Base-by-base conservation (phyloP, 2,113 vertebrate genomes). In the Leptosomus discolor region DNA sequence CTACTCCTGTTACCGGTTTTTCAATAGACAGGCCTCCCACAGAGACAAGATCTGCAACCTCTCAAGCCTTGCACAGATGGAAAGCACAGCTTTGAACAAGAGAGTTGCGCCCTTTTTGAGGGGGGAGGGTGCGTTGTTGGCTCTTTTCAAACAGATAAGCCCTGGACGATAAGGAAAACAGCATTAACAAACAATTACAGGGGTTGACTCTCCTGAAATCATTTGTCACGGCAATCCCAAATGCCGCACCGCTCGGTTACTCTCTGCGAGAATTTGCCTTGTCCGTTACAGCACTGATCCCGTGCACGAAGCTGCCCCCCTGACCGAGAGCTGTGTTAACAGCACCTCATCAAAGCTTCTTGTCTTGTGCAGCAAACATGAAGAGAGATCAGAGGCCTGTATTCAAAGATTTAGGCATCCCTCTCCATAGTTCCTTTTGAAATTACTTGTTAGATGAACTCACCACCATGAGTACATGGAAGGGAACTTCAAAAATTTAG, bases 11-110 rank as follows among this genome's bases (percentile, higher is more conserved):
- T 92, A 45, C 48, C 0, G 19, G 54, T n/a, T 80, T 80, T 50
- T 89, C 85, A 92, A 85, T 30, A 90, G 78, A 85, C 90, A 36
- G 95, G 94, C 96, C 95, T 97, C 98, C 96, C 97, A 93, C 88
- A 2, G 92, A 94, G 97, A 78, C 64, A 12, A 32, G 77, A 88
- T 92, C 82, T 92, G 90, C 90, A 92, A 61, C 83, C 75, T 77
- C 87, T 93, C 91, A 89, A 86, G 77, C 67, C 75, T 51, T 2
- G 37, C 92, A 54, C 74, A 96, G 91, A 95, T 77, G 79, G 86
- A 41, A 78, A 46, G 58, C 70, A 21, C 32, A 68, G 92, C 81
- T 91, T 50, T 85, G 86, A 94, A 88, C 85, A 5, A n/a, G n/a
- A n/a, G 37, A 70, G n/a, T 0, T 18, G 68, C 61, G 50, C 67